These are phyloP conservation scores for Pterostichus niger DNA, from an alignment of 2,888 invertebrate genomes.

Conservation along the genomic window DNA sequence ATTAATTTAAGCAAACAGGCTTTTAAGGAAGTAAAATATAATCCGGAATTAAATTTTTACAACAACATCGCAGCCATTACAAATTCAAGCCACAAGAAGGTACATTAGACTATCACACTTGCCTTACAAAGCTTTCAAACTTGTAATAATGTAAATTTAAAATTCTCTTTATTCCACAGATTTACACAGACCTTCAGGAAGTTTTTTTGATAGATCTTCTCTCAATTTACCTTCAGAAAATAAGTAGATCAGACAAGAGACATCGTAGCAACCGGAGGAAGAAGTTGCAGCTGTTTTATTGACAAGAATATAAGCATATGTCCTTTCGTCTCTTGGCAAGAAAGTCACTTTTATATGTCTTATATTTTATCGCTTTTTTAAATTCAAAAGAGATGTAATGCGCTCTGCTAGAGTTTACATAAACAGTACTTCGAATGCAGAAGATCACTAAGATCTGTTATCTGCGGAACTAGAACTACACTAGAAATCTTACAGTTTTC, in stretches of 20 bases:
- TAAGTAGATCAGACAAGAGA: constrained; percentile 23
- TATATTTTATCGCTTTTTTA: constrained; percentile 38
- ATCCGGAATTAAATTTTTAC: constrained; percentile 51
- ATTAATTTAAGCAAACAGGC: constrained; percentile 19
- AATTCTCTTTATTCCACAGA: constrained; percentile 46
- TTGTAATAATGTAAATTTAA: constrained; percentile 55
- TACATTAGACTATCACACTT: constrained; percentile 35
- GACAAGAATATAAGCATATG: constrained; percentile 10
- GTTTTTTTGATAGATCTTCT: constrained; percentile 5
- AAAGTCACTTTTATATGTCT: constrained; percentile 22
- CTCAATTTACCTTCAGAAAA: not conserved
- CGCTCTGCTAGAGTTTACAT: not conserved
- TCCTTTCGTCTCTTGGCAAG: not conserved
- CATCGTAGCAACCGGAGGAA: not conserved
- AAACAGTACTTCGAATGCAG: constrained; percentile 23
- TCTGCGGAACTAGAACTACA: not conserved
- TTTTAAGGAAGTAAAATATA: constrained; percentile 51
- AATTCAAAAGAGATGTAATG: constrained; percentile 45
- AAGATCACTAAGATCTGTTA: constrained; percentile 5
- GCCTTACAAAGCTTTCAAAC: constrained; percentile 48
- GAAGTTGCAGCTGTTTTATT: constrained; percentile 26
- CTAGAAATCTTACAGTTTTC: no score
- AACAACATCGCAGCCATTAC: constrained; percentile 50
- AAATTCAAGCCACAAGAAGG: constrained; percentile 34
- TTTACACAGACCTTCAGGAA: constrained; percentile 19